A percentile compares a stretch with the other conserved stretches of the same genome.
These are phyloP conservation scores for Xestia rhomboidea DNA, from an alignment of 2,888 invertebrate species.

Conservation along the genomic window DNA sequence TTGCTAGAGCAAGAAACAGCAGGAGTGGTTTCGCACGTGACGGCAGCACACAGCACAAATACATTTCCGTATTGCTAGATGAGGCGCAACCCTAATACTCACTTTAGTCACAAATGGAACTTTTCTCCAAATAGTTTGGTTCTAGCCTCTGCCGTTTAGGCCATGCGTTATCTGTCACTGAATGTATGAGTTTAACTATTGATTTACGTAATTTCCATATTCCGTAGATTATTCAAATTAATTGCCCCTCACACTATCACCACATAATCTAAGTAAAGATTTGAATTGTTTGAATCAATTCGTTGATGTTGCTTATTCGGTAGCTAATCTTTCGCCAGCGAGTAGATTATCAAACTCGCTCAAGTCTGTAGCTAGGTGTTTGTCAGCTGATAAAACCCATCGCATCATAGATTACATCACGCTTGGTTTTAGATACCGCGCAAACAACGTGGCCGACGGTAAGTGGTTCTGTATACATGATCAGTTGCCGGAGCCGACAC, in stretches of 20 bases:
- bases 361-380: not conserved
- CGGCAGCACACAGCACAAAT: not conserved
- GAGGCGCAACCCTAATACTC: not conserved
- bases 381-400: not conserved
- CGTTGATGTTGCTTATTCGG: not conserved
- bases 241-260: not conserved
- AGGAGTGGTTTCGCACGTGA: no score
- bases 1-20: not conserved
- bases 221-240: not conserved
- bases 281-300: not conserved
- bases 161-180: not conserved
- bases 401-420: constrained; percentile 3
- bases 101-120: not conserved
- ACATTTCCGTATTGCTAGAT: not conserved
- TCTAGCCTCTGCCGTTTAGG: not conserved
- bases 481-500: no score
- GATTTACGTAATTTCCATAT: not conserved
- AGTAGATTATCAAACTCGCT: not conserved
- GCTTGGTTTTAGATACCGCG: not conserved
- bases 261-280: not conserved
- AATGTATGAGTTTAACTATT: not conserved
- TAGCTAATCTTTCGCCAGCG: not conserved
- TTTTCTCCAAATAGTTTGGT: not conserved
- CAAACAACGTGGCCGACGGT: not conserved
- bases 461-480: constrained; percentile 9